Conservation (phyloP, 2,888 invertebrate genomes). For the Palloptera scutellata region DNA sequence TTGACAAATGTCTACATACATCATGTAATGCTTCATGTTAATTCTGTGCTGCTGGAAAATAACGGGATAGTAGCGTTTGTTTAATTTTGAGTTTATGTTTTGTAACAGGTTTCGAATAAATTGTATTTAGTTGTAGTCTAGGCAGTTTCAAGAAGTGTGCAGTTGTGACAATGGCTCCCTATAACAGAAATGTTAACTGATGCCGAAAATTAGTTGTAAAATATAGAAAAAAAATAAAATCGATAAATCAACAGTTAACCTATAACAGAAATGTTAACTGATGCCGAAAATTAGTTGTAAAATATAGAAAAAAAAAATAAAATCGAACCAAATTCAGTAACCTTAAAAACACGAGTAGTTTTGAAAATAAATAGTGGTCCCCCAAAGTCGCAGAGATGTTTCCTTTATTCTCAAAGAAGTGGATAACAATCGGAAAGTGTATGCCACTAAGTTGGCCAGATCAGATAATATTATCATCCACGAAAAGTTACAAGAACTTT, state of each 20-base stretch:
- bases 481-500: not conserved
- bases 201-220: slow-evolving; percentile 19
- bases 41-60: too few species aligned
- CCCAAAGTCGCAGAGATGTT: slow-evolving; percentile 24
- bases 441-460: slow-evolving; percentile 4
- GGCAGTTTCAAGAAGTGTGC: too few species aligned
- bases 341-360: too few species aligned
- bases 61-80: too few species aligned
- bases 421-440: slow-evolving; percentile 17
- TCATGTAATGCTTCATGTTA: too few species aligned
- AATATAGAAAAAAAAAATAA: slow-evolving; percentile 13
- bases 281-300: slow-evolving; percentile 19
- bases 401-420: slow-evolving; percentile 28
- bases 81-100: too few species aligned
- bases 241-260: too few species aligned
- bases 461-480: not conserved
- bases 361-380: slow-evolving; percentile 25
- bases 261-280: not conserved
- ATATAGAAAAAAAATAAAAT: slow-evolving; percentile 16
- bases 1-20: too few species aligned
- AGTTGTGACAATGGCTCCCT: too few species aligned
- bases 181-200: not conserved
- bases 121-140: too few species aligned
- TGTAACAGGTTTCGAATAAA: too few species aligned
- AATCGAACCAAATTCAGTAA: slow-evolving; percentile 20